Percentiles rank a stretch among this genome's conserved stretches.
phyloP scores from a whole-genome alignment of 1,140 invertebrate genomes.

The Macrocentrus cingulum region DNA sequence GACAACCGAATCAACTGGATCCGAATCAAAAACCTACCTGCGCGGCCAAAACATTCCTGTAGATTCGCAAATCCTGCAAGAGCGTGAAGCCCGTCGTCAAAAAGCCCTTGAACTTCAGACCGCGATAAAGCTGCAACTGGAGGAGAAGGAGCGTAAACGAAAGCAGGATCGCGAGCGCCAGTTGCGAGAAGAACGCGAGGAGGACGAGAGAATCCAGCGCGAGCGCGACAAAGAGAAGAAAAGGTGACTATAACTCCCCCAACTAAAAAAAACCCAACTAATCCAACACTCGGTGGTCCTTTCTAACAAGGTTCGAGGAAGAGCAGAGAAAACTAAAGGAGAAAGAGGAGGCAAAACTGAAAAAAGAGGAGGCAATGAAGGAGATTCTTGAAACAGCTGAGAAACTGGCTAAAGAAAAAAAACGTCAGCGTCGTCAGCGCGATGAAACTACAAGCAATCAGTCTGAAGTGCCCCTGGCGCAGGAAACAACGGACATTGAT shows the following conservation, averaged over 20 bases:
- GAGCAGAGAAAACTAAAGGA: conserved; percentile 50
- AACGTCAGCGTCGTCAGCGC: conserved; percentile 62
- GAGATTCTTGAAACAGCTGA: conserved; percentile 62
- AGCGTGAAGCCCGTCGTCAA: conserved; percentile 68
- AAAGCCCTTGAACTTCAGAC: conserved; percentile 73
- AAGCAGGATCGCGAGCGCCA: conserved; percentile 67
- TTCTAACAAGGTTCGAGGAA: conserved; percentile 48
- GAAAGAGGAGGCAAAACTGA: conserved; percentile 49
- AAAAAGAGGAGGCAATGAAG: conserved; percentile 43
- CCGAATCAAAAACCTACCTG: conserved; percentile 62
- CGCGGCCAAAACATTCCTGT: conserved; percentile 74
- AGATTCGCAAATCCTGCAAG: conserved; percentile 67
- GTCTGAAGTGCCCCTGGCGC: too few relatives aligned
- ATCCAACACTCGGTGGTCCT: background rate
- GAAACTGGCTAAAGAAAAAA: conserved; percentile 63
- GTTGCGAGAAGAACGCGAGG: conserved; percentile 66
- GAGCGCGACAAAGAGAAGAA: conserved; percentile 68
- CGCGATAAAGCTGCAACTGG: conserved; percentile 72
- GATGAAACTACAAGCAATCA: too few relatives aligned
- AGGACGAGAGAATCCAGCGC: conserved; percentile 67
- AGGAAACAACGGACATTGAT: too few relatives aligned
- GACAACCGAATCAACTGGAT: conserved; percentile 44
- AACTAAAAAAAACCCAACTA: conserved; percentile 3
- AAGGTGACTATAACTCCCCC: conserved; percentile 42
- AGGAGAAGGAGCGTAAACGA: conserved; percentile 67